These are phyloP conservation scores for Cochlearius cochlearius DNA, from an alignment of 2,113 vertebrate genomes.

Conservation along the genomic window DNA sequence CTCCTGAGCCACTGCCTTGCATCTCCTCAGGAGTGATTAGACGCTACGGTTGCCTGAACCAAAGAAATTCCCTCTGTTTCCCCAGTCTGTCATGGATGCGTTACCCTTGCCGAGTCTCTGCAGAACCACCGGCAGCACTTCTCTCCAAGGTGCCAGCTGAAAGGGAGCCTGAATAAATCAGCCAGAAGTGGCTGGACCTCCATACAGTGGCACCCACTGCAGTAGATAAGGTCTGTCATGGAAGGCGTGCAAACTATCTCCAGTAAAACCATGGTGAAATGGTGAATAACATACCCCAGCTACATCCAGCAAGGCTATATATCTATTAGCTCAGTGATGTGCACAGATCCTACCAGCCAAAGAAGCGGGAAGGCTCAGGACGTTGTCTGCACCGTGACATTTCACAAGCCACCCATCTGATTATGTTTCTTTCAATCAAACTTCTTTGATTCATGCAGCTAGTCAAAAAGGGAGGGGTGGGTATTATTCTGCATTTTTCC, in stretches of 20 bases:
- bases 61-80: background rate
- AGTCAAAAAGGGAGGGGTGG: background rate
- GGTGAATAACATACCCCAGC: background rate
- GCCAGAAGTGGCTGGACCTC: background rate
- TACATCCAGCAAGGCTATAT: background rate
- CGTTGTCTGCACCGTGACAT: background rate
- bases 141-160: background rate
- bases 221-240: background rate
- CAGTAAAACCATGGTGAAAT: background rate
- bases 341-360: background rate
- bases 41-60: background rate
- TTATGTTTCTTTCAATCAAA: background rate
- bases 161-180: background rate
- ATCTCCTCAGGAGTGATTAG: background rate
- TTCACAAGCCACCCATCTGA: background rate
- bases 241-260: background rate
- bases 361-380: background rate
- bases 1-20: background rate
- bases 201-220: rapidly evolving
- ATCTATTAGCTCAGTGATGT: background rate
- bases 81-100: background rate
- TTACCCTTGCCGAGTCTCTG: background rate
- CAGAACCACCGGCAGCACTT: background rate
- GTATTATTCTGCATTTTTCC: background rate
- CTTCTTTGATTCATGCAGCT: background rate